A percentile compares a stretch with the other conserved stretches of the same genome.
phyloP scores from a whole-genome alignment of 1,140 invertebrate species.

The Caenorhabditis inopinata region DNA sequence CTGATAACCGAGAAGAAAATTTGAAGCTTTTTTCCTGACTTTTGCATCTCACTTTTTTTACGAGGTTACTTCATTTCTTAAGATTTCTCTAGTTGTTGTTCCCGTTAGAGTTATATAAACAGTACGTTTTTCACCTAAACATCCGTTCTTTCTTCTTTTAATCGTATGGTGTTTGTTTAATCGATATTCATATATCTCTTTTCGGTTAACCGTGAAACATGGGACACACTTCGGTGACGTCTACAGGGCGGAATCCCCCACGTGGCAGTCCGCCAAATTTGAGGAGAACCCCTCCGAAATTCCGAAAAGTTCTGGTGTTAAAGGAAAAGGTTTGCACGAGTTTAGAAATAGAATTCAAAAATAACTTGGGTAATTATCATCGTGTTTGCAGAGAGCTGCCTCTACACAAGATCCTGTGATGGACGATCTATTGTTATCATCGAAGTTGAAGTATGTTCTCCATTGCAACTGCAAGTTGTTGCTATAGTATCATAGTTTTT shows the following conservation, averaged over 20 bases:
- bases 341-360: too few relatives aligned
- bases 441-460: conserved; percentile 1
- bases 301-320: neutral
- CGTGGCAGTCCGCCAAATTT: conserved; percentile 20
- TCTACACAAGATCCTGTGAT: neutral
- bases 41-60: neutral
- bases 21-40: neutral
- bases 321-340: neutral
- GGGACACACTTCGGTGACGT: conserved; percentile 1
- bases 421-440: conserved; percentile 2
- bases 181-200: conserved; percentile 10
- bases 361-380: neutral
- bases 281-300: conserved; percentile 11
- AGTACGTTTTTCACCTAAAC: too few relatives aligned
- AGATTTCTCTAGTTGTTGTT: neutral
- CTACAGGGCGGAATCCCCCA: neutral
- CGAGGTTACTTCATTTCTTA: neutral
- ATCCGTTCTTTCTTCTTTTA: neutral
- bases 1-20: conserved; percentile 25
- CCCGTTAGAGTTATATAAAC: too few relatives aligned
- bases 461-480: too few relatives aligned
- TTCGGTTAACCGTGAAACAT: neutral
- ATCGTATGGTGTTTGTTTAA: neutral
- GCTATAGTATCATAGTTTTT: too few relatives aligned
- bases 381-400: neutral